A percentile compares a stretch with the other conserved stretches of the same genome.
Conservation (phyloP, 2,113 vertebrate genomes). For the Salvelinus fontinalis region DNA sequence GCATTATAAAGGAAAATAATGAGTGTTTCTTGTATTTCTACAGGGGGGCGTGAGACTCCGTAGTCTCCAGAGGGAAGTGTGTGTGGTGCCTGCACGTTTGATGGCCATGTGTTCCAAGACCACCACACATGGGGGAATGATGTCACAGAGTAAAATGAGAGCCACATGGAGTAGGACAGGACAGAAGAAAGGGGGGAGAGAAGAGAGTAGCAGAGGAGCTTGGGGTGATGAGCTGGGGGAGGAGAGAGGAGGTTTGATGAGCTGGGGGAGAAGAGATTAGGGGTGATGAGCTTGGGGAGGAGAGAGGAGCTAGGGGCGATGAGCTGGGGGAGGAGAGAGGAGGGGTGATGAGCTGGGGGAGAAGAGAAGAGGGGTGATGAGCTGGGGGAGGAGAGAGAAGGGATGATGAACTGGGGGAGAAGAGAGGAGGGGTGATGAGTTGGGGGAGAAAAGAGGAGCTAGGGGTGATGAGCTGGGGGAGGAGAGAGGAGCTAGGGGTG, state of each 20-base stretch:
- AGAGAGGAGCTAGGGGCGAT: neutral
- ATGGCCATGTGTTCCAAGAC: slow-evolving; percentile 31
- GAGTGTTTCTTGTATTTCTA: slow-evolving; percentile 20
- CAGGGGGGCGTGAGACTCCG: slow-evolving; percentile 22
- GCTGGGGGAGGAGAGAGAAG: too few relatives aligned
- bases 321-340: neutral
- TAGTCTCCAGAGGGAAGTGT: slow-evolving; percentile 15
- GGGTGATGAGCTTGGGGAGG: neutral
- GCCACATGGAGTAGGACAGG: slow-evolving; percentile 48
- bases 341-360: too few relatives aligned
- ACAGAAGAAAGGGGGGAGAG: neutral
- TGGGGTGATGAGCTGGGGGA: too few relatives aligned
- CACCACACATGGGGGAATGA: slow-evolving; percentile 36
- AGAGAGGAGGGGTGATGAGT: too few relatives aligned
- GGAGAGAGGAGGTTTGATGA: too few relatives aligned
- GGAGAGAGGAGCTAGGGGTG: neutral
- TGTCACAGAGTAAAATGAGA: slow-evolving; percentile 62
- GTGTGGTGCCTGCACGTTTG: slow-evolving; percentile 13
- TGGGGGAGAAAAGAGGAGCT: neutral
- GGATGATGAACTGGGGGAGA: too few relatives aligned
- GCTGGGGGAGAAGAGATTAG: neutral
- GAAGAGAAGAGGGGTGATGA: too few relatives aligned
- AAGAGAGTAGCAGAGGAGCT: neutral
- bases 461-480: neutral
- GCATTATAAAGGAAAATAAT: slow-evolving; percentile 24